Evolutionary conservation across 2,113 vertebrate genomes (phyloP), one percentile per base, ranked within the genome.

Genomic region (Fregetta grallaria): DNA sequence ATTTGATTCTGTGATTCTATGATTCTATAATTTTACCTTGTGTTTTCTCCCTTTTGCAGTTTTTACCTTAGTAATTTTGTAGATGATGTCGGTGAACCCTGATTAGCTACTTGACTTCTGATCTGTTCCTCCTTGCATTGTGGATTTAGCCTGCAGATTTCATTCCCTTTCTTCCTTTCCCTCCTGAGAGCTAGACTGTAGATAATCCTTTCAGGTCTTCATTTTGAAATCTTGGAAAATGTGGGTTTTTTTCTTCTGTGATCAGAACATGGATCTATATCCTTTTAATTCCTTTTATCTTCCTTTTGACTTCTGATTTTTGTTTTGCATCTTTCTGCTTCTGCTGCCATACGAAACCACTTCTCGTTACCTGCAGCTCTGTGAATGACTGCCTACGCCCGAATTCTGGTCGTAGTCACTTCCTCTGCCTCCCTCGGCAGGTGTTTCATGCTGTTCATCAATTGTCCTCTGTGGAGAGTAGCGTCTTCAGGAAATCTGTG

Each of bases 341-440:
- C 40, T 63, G 30, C 63, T 82, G 20, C 23, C 3, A 0, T 55
- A 44, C 74, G 50, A 88, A 84, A 15, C 49, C 9, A 11, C 40
- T 91, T 77, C 25, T 62, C 2, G 0, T 84, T 71, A 32, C 14
- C 3, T 84, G 50, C n/a, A 61, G 70, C 9, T 81, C 22, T 78
- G 44, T 83, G 62, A 58, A 65, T 73, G 66, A 26, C 11, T 0
- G 0, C 18, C 26, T 59, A 2, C 0, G 2, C 29, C 34, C 55
- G 53, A 50, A 21, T 66, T 92, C 44, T 63, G n/a, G 18, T 80
- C 0, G 0, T 21, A 26, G 50, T 36, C 34, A 13, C 9, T 45
- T 70, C 20, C 23, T 16, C 14, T 38, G 27, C n/a, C 27, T 83
- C 38, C 26, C 18, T 13, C 3, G 3, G 6, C 42, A 12, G 38